Evolutionary conservation across 2,113 vertebrate species (phyloP).

Genomic region (Rhinopomastus cyanomelas): DNA sequence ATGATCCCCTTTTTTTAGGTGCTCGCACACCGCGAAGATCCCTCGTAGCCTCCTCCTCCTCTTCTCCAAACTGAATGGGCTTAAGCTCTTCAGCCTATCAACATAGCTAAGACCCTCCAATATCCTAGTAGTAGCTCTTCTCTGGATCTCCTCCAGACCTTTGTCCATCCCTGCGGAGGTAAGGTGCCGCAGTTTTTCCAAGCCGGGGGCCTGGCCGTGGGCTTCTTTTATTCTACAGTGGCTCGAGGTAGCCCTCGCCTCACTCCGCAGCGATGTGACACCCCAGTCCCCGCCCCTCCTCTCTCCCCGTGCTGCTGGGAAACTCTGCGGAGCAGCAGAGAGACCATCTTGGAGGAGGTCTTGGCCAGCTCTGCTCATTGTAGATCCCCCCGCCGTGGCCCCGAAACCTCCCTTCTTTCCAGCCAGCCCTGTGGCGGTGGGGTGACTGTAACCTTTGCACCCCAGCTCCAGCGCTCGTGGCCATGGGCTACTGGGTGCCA

Average conservation of each 20-base stretch:
- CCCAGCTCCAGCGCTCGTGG: not conserved
- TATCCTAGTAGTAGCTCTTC: constrained; percentile 61
- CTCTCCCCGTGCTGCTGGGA: not conserved
- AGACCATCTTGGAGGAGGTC: not conserved
- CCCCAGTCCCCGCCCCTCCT: too few species aligned
- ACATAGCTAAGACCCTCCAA: constrained; percentile 66
- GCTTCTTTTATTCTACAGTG: not conserved
- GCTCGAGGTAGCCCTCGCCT: constrained; percentile 29
- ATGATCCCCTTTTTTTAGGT: constrained; percentile 67
- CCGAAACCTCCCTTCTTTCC: not conserved
- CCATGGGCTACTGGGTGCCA: not conserved
- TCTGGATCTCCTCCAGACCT: constrained; percentile 65
- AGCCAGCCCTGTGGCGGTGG: not conserved
- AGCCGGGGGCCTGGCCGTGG: constrained; percentile 58
- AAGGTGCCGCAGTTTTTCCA: constrained; percentile 49
- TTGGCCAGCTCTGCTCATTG: not conserved
- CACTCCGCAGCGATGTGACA: constrained; percentile 42
- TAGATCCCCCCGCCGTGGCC: not conserved
- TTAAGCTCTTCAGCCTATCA: constrained; percentile 67
- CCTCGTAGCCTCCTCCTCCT: constrained; percentile 64
- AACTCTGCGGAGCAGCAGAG: not conserved
- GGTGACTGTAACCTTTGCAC: not conserved
- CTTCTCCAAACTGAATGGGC: constrained; percentile 67
- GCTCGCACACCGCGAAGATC: constrained; percentile 61
- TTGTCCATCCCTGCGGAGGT: constrained; percentile 66